Evolutionary conservation across 2,113 vertebrate genomes (phyloP), one percentile per base, ranked within the genome.

Genomic region (Centrocercus urophasianus): DNA sequence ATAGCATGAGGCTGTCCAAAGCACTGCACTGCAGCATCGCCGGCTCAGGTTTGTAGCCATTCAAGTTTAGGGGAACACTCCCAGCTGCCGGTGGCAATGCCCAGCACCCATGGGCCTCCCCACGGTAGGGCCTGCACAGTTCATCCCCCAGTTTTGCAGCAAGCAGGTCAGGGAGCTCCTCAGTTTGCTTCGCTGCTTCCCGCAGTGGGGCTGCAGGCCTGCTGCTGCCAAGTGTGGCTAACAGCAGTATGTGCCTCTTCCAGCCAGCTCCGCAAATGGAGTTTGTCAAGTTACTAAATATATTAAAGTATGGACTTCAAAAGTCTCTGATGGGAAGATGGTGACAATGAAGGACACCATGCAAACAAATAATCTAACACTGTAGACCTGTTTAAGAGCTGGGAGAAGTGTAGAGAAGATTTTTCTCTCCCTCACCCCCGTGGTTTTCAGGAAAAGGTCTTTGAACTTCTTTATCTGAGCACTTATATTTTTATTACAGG

Each of bases 401-500:
- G 61, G 43, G 86, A 91, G 69, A 86, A 88, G 28, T 0, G 8
- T 8, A 34, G 54, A n/a, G 78, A 93, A 88, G 79, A 83, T 57
- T 85, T 87, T 91, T 90, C 76, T 89, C 69, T 87, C 28, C 1
- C 67, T 89, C 34, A 11, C 12, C 32, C 72, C 64, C 24, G 13
- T 12, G 36, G 28, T 86, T 96, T 91, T 90, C 57, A 65, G 85
- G 48, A 48, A 76, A 88, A 86, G 83, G 88, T 86, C 95, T 95
- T 96, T 96, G 93, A 97, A 96, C 93, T 94, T 65, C 91, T 95
- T 91, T 95, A 90, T 94, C 94, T 93, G 94, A 95, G 70, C 88
- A 95, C 80, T 97, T 93, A 79, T 22, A 77, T 81, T 95, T 97
- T 97, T 96, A 95, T 95, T 65, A 94, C 94, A 96, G 96, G 96